A percentile compares a stretch with the other conserved stretches of the same genome.
Evolutionary conservation across 2,113 vertebrate genomes (phyloP).

Genomic region (Sylvicapra grimmia): DNA sequence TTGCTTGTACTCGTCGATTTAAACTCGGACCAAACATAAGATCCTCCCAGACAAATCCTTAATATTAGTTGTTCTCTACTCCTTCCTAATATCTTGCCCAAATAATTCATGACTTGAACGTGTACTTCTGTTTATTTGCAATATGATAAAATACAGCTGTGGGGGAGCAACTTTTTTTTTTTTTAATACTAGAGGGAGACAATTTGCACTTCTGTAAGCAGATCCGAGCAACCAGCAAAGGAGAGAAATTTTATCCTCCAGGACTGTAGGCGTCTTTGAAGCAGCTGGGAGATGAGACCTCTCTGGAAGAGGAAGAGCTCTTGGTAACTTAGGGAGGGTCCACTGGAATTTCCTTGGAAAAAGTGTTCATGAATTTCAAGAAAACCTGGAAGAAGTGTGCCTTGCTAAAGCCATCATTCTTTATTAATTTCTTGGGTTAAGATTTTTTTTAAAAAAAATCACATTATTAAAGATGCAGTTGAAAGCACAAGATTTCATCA

Average conservation of each 20-base stretch:
- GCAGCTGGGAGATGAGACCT: neutral
- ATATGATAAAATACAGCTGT: conserved; percentile 37
- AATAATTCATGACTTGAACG: conserved; percentile 9
- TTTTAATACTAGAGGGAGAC: conserved; percentile 21
- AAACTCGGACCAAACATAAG: conserved; percentile 2
- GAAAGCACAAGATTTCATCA: conserved; percentile 42
- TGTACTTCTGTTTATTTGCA: neutral
- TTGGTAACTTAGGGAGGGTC: neutral
- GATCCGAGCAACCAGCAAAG: neutral
- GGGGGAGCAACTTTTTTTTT: conserved; percentile 33
- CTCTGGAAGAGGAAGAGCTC: neutral
- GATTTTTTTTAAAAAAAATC: neutral
- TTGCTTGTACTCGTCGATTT: conserved; percentile 48
- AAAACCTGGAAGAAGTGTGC: conserved; percentile 48
- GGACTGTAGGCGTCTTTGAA: neutral
- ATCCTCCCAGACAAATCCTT: conserved; percentile 23
- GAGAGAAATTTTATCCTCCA: neutral
- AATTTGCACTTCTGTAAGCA: neutral
- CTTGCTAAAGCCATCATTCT: conserved; percentile 54
- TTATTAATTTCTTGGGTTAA: conserved; percentile 28
- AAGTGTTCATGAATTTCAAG: conserved; percentile 33
- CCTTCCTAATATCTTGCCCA: conserved; percentile 30
- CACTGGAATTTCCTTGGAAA: conserved; percentile 28
- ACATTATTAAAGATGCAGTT: conserved; percentile 44
- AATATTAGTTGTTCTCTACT: neutral